phyloP scores from a whole-genome alignment of 2,797 vertebrate species.

The Meda fulgida region DNA sequence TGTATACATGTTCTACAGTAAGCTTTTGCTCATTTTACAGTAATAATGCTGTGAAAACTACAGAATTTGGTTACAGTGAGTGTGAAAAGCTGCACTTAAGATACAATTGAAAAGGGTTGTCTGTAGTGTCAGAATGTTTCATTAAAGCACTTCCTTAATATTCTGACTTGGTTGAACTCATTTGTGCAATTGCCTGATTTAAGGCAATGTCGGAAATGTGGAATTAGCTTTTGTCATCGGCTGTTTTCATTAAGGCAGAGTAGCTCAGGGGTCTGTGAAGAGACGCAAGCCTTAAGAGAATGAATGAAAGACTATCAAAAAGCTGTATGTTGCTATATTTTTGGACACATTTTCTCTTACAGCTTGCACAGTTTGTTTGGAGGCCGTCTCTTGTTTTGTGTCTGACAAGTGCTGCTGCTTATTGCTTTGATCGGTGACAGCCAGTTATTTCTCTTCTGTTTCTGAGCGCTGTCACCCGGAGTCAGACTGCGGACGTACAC shows the following conservation, averaged over 20 bases:
- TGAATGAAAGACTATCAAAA: constrained; percentile 43
- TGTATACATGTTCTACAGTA: too few relatives aligned
- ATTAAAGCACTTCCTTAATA: constrained; percentile 22
- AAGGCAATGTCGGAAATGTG: neutral
- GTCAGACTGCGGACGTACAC: constrained; percentile 33
- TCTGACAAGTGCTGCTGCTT: constrained; percentile 57
- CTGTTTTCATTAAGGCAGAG: constrained; percentile 58
- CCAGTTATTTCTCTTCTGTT: constrained; percentile 58
- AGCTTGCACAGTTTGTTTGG: constrained; percentile 62
- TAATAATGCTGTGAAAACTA: too few relatives aligned
- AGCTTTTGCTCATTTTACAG: too few relatives aligned
- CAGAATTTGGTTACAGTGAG: too few relatives aligned
- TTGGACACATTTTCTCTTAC: constrained; percentile 56
- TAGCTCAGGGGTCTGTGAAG: constrained; percentile 53
- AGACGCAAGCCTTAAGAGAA: constrained; percentile 51
- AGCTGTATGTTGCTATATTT: constrained; percentile 57
- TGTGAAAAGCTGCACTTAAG: constrained; percentile 1
- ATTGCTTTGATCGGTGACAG: constrained; percentile 69
- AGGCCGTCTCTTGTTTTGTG: constrained; percentile 56
- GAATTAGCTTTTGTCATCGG: constrained; percentile 36
- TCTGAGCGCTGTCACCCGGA: constrained; percentile 51
- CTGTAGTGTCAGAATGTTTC: constrained; percentile 3
- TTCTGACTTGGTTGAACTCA: constrained; percentile 39
- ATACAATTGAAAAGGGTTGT: neutral
- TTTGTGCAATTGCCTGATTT: constrained; percentile 25